Percentiles rank a stretch among this genome's conserved stretches.
Evolutionary conservation across 2,888 invertebrate genomes (phyloP).

Genomic region (Nomada hirtipes): DNA sequence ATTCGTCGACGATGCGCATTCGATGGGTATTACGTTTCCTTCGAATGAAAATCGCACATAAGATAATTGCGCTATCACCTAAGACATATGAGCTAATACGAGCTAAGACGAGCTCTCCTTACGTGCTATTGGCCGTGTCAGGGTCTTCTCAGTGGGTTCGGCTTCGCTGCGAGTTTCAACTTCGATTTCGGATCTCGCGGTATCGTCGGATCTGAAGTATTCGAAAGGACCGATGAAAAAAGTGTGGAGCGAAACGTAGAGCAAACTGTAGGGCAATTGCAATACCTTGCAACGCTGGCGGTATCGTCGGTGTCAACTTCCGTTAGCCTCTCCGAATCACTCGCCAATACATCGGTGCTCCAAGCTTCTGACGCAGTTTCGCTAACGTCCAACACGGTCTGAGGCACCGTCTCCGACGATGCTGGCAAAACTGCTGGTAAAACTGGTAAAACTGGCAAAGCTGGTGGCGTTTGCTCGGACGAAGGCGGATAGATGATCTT

Average conservation of each 20-base stretch:
- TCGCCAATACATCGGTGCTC: constrained; percentile 98
- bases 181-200: constrained; percentile 87
- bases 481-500: constrained; percentile 82
- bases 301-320: constrained; percentile 92
- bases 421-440: constrained; percentile 63
- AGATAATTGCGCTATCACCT: too few species aligned
- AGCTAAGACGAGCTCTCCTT: constrained; percentile 27
- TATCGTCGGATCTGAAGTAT: constrained; percentile 89
- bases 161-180: constrained; percentile 84
- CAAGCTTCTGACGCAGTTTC: constrained; percentile 99
- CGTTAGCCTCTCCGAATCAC: constrained; percentile 95
- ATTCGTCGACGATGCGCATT: constrained; percentile 34
- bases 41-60: not conserved
- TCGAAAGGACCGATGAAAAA: not conserved
- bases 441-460: constrained; percentile 50
- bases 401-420: constrained; percentile 80
- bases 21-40: constrained; percentile 30
- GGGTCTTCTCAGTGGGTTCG: constrained; percentile 84
- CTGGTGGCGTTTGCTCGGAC: constrained; percentile 63
- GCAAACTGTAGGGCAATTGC: not conserved
- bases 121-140: constrained; percentile 74
- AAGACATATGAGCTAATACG: constrained; percentile 54
- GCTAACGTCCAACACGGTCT: constrained; percentile 89
- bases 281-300: constrained; percentile 87
- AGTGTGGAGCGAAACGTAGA: not conserved